Conservation (phyloP, 2,797 vertebrate species). For the Parambassis ranga region DNA sequence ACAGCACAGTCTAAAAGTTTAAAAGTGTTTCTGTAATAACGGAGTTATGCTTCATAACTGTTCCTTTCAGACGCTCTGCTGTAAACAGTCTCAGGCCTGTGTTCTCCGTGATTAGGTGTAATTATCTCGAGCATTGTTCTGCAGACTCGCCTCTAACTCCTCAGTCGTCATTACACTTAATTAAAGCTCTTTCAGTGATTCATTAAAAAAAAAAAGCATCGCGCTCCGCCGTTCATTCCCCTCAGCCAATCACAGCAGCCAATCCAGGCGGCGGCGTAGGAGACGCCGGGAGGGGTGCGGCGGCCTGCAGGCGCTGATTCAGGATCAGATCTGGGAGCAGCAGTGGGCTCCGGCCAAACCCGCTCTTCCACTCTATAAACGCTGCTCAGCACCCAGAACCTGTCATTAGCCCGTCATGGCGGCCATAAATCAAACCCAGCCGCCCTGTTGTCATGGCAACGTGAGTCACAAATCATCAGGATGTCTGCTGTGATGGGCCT, state of each 20-base stretch:
- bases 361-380: slow-evolving; percentile 78
- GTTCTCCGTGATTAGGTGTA: slow-evolving; percentile 51
- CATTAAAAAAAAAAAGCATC: slow-evolving; percentile 64
- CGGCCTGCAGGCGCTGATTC: slow-evolving; percentile 40
- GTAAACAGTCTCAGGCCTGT: too few species aligned
- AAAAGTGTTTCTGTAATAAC: too few species aligned
- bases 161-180: slow-evolving; percentile 67
- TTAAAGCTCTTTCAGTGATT: slow-evolving; percentile 67
- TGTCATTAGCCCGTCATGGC: slow-evolving; percentile 77
- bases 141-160: slow-evolving; percentile 41
- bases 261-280: slow-evolving; percentile 72
- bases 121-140: slow-evolving; percentile 52
- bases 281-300: slow-evolving; percentile 15
- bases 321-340: slow-evolving; percentile 43
- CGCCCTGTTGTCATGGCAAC: slow-evolving; percentile 64
- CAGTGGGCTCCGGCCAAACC: slow-evolving; percentile 42
- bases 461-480: slow-evolving; percentile 53
- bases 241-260: slow-evolving; percentile 66
- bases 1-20: too few species aligned
- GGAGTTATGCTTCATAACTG: too few species aligned
- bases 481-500: slow-evolving; percentile 30
- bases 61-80: too few species aligned
- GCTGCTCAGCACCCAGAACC: slow-evolving; percentile 56
- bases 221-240: slow-evolving; percentile 52
- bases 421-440: slow-evolving; percentile 70